Evolutionary conservation across 2,797 vertebrate species (phyloP), one percentile per base, ranked within the genome.

Genomic region (Glossophaga mutica): DNA sequence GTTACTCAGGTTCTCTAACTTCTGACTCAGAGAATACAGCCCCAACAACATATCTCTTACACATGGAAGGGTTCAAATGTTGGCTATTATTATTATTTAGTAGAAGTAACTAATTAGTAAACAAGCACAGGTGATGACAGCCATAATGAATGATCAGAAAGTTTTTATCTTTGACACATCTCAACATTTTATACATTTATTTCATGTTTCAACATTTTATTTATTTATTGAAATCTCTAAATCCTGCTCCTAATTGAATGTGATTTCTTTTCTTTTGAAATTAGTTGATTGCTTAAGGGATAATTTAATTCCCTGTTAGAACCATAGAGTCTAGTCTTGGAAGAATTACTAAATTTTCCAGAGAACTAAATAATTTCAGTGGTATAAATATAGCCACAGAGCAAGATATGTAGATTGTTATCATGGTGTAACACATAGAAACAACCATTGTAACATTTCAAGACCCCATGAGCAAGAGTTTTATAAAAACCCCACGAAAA

Each of bases 321-420:
- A 91, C 14, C 15, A 29, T 81, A 76, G 74, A 93, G 34, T 77
- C 59, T 85, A 93, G 92, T 91, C 67, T n/a, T 62, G 1, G 11
- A 32, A 90, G 21, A 90, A 93, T 55, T 85, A 90, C 34, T 94
- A 78, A 85, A 68, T 90, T 95, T 81, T 84, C 71, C 24, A 89
- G 55, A 93, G 21, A 96, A 59, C 46, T 71, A 84, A 22, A 88
- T 29, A 83, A 87, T 87, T 79, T 68, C 14, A 90, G 29, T 83
- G 73, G 24, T 95, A 9, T n/a, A 76, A n/a, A 55, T 52, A 39
- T 0, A 82, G 12, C 12, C 55, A 83, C 32, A 83, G 34, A 88
- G 19, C 21, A 85, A 85, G 29, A 87, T 15, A 82, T n/a, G 24
- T 9, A 70, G 70, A 87, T 32, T 71, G 16, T 14, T 48, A 3